Percentiles rank a stretch among this genome's conserved stretches.
phyloP scores from a whole-genome alignment of 1,140 invertebrate genomes.

The Bilobella aurantiaca region DNA sequence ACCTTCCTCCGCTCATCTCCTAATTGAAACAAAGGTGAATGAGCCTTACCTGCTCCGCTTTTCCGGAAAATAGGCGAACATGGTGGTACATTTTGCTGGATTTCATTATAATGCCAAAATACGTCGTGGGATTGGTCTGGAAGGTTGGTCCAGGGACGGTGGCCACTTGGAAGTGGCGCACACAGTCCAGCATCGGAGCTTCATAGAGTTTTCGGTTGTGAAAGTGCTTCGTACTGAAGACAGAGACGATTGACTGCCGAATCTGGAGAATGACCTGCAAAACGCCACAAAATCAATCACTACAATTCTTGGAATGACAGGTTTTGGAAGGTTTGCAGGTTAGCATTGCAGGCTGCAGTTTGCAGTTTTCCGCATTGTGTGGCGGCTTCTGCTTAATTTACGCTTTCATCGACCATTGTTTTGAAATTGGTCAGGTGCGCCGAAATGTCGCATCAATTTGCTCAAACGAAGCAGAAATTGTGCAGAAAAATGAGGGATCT shows the following conservation, averaged over 20 bases:
- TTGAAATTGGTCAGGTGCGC: too few species aligned
- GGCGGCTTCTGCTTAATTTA: too few species aligned
- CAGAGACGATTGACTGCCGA: not conserved
- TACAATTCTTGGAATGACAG: not conserved
- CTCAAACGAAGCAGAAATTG: too few species aligned
- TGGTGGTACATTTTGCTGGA: not conserved
- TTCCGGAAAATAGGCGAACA: not conserved
- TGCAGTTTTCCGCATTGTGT: too few species aligned
- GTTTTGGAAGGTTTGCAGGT: not conserved
- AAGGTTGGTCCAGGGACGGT: not conserved
- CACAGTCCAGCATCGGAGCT: not conserved
- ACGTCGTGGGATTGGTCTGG: not conserved
- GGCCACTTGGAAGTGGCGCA: not conserved
- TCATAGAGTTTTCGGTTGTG: slow-evolving; percentile 3
- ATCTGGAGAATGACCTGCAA: slow-evolving; percentile 2
- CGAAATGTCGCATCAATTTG: too few species aligned
- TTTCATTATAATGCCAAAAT: not conserved
- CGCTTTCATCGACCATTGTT: too few species aligned
- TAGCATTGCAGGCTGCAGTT: not conserved
- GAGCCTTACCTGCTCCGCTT: not conserved
- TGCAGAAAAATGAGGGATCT: too few species aligned
- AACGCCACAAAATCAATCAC: too few species aligned
- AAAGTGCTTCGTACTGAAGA: slow-evolving; percentile 1
- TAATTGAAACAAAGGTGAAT: too few species aligned
- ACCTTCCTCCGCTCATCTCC: too few species aligned